Evolutionary conservation across 2,888 invertebrate genomes (phyloP).

Genomic region (Perizoma affinitatum): DNA sequence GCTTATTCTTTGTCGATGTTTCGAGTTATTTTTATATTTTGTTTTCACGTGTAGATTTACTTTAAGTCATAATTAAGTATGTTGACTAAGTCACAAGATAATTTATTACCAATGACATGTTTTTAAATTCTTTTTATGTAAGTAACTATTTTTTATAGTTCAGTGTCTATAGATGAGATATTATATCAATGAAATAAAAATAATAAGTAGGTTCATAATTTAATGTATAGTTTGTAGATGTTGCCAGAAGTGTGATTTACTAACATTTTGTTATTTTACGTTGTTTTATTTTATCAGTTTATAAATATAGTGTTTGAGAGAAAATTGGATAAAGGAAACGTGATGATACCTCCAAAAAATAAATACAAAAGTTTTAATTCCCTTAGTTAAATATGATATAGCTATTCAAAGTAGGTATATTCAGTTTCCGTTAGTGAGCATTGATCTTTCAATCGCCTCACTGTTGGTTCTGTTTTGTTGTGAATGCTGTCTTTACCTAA

Average conservation of each 20-base stretch:
- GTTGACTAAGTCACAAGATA: constrained; percentile 83
- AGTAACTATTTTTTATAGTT: constrained; percentile 69
- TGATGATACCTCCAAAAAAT: constrained; percentile 1
- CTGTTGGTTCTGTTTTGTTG: no score
- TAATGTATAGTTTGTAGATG: constrained; percentile 60
- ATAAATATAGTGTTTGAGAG: constrained; percentile 12
- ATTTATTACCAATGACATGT: constrained; percentile 84
- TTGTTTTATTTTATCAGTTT: constrained; percentile 33
- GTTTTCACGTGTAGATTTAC: constrained; percentile 54
- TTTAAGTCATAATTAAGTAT: constrained; percentile 63
- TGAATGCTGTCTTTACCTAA: no score
- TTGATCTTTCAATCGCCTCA: no score
- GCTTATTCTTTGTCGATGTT: constrained; percentile 56
- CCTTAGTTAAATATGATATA: no score
- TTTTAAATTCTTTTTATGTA: constrained; percentile 76
- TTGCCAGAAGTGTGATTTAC: constrained; percentile 76
- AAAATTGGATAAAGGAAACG: constrained; percentile 9
- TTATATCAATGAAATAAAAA: constrained; percentile 62
- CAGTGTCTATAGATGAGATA: constrained; percentile 71
- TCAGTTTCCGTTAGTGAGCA: no score
- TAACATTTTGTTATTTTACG: constrained; percentile 63
- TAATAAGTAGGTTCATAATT: constrained; percentile 56
- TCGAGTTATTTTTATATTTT: constrained; percentile 43
- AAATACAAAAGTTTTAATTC: no score
- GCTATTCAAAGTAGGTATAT: no score